phyloP scores from a whole-genome alignment of 2,888 invertebrate species.

The Catocala sponsa region DNA sequence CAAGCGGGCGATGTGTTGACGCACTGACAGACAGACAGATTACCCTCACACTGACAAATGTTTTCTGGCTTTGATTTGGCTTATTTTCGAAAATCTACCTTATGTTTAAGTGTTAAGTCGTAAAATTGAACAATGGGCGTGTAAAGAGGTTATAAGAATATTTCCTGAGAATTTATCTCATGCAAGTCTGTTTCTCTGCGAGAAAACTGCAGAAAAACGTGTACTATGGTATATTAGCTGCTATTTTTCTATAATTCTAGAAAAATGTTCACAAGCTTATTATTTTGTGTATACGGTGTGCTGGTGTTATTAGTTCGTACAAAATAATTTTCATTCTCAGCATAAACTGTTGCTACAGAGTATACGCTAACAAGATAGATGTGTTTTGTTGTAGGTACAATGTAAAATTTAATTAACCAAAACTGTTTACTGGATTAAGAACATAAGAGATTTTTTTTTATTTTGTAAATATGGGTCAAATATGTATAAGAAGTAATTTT shows the following conservation, averaged over 20 bases:
- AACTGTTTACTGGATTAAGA: too few species aligned
- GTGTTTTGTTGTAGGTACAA: not conserved
- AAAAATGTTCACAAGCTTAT: slow-evolving; percentile 32
- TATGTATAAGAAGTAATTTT: too few species aligned
- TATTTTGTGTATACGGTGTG: not conserved
- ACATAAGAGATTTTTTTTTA: too few species aligned
- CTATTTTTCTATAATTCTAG: slow-evolving; percentile 38
- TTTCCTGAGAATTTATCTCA: slow-evolving; percentile 37
- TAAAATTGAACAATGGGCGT: slow-evolving; percentile 35
- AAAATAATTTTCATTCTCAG: not conserved
- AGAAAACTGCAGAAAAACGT: slow-evolving; percentile 33
- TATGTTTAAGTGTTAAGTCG: slow-evolving; percentile 40
- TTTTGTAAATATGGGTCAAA: too few species aligned
- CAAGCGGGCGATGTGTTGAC: slow-evolving; percentile 70
- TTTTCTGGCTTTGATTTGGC: slow-evolving; percentile 53
- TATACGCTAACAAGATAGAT: not conserved
- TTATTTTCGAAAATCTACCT: slow-evolving; percentile 51
- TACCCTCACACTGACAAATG: slow-evolving; percentile 76
- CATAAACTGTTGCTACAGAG: not conserved
- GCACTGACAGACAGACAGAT: slow-evolving; percentile 79
- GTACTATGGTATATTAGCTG: slow-evolving; percentile 28
- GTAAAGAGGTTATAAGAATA: slow-evolving; percentile 30
- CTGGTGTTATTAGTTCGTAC: not conserved
- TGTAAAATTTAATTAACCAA: too few species aligned
- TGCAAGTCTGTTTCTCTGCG: slow-evolving; percentile 39